phyloP scores from a whole-genome alignment of 2,888 invertebrate genomes.

The Caenorhabditis panamensis region DNA sequence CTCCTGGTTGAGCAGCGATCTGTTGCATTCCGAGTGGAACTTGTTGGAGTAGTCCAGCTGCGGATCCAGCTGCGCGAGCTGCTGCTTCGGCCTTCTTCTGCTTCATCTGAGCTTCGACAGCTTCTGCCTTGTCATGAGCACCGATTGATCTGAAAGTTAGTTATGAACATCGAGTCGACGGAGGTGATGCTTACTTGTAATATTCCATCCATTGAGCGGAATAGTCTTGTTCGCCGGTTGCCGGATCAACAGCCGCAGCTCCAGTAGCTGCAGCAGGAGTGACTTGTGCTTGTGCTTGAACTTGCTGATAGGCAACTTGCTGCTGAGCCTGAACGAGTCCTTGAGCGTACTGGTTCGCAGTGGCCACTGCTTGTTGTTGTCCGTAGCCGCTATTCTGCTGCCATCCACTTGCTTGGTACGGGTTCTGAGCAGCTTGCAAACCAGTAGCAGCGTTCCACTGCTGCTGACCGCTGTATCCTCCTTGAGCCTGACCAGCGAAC shows the following conservation, averaged over 20 bases:
- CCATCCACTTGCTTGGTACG: constrained; percentile 45
- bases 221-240: constrained; percentile 89
- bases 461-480: constrained; percentile 10
- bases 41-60: constrained; percentile 59
- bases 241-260: constrained; percentile 75
- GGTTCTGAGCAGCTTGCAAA: constrained; percentile 19
- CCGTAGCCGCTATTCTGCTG: constrained; percentile 26
- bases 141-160: constrained; percentile 52
- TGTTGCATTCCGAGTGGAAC: constrained; percentile 38
- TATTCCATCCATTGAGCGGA: constrained; percentile 98
- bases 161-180: not conserved
- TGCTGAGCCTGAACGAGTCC: constrained; percentile 26
- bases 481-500: constrained; percentile 15
- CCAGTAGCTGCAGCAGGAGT: constrained; percentile 39
- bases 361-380: constrained; percentile 16
- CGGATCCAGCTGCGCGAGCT: constrained; percentile 70
- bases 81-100: constrained; percentile 47
- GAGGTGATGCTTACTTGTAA: constrained; percentile 86
- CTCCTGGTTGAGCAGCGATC: constrained; percentile 15
- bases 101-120: constrained; percentile 84
- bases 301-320: constrained; percentile 27
- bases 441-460: constrained; percentile 29
- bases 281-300: constrained; percentile 16
- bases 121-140: constrained; percentile 50
- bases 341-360: constrained; percentile 26